Percentiles rank a stretch among this genome's conserved stretches.
phyloP scores from a whole-genome alignment of 2,797 vertebrate genomes.

The Helostoma temminkii region DNA sequence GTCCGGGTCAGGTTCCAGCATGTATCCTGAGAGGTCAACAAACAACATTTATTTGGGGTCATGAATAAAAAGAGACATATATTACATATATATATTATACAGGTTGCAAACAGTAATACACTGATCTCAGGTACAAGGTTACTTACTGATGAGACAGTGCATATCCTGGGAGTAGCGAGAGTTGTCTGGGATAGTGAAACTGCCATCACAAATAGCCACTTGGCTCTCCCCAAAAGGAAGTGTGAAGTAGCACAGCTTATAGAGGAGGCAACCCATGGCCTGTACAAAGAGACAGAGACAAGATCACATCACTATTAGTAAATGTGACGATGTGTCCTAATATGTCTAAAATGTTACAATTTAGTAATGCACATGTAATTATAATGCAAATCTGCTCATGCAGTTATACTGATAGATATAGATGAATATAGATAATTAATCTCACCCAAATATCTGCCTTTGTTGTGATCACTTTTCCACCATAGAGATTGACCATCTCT shows the following conservation, averaged over 20 bases:
- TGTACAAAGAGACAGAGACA: conserved; percentile 69
- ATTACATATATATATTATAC: conserved; percentile 9
- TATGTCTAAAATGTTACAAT: not conserved
- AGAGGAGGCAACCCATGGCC: conserved; percentile 97
- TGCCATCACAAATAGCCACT: conserved; percentile 98
- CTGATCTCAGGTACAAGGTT: conserved; percentile 23
- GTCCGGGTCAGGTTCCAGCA: conserved; percentile 97
- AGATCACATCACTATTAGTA: conserved; percentile 1
- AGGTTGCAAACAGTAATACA: not conserved
- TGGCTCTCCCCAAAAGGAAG: conserved; percentile 98
- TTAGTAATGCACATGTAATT: not conserved
- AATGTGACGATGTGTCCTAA: not conserved
- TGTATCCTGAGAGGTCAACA: conserved; percentile 88
- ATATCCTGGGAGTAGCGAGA: conserved; percentile 96
- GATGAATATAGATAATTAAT: conserved; percentile 31
- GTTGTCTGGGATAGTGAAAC: conserved; percentile 97
- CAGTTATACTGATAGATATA: too few relatives aligned
- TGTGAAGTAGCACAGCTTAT: conserved; percentile 98
- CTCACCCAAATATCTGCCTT: conserved; percentile 98
- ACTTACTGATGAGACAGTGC: conserved; percentile 99
- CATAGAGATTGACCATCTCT: conserved; percentile 98
- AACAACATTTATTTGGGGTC: conserved; percentile 23
- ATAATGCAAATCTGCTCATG: not conserved
- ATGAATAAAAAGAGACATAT: conserved; percentile 4
- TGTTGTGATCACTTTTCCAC: conserved; percentile 94